Evolutionary conservation across 2,797 vertebrate species (phyloP).

Genomic region (Chelon auratus): DNA sequence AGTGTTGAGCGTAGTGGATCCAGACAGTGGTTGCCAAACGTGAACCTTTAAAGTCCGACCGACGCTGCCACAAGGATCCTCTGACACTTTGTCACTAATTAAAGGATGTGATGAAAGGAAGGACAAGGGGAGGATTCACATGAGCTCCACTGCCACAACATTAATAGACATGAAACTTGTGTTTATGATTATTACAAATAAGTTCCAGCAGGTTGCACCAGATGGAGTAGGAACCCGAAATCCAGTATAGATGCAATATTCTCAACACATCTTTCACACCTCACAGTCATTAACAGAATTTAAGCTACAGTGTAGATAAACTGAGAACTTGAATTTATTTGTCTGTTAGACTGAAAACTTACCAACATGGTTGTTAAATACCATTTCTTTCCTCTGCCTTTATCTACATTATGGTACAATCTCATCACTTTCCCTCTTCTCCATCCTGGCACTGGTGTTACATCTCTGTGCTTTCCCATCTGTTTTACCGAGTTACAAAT

Average conservation of each 20-base stretch:
- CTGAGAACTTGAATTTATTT: constrained; percentile 58
- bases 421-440: constrained; percentile 6
- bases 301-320: constrained; percentile 29
- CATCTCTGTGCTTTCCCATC: neutral
- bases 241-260: constrained; percentile 58
- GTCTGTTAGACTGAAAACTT: no score
- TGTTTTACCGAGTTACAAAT: constrained; percentile 5
- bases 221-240: constrained; percentile 54
- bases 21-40: constrained; percentile 67
- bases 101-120: constrained; percentile 54
- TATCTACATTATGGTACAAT: no score
- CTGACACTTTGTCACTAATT: constrained; percentile 65
- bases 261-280: constrained; percentile 55
- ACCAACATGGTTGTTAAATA: no score
- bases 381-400: no score
- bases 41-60: constrained; percentile 71
- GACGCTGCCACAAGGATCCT: constrained; percentile 60
- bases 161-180: constrained; percentile 69
- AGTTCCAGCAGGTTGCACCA: constrained; percentile 48
- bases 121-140: constrained; percentile 48
- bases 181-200: constrained; percentile 72
- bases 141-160: constrained; percentile 40
- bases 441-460: neutral
- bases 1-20: constrained; percentile 54
- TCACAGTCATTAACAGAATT: constrained; percentile 58